Evolutionary conservation across 2,797 vertebrate species (phyloP).

Genomic region (Hippopotamyrus pictus): DNA sequence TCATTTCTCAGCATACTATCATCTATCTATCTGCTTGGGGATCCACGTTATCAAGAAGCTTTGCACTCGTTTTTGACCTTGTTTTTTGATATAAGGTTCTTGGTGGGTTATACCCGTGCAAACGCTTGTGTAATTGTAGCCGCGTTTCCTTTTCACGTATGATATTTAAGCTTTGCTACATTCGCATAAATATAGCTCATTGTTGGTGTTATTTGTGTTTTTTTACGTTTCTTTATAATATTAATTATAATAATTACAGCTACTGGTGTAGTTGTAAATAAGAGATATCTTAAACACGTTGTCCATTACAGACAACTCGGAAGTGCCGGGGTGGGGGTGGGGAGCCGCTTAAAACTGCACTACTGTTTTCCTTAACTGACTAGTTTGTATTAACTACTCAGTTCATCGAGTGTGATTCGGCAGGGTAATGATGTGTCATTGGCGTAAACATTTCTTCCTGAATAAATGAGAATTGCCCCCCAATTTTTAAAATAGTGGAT

Average conservation of each 20-base stretch:
- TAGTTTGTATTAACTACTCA: neutral
- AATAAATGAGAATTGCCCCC: neutral
- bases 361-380: neutral
- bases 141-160: neutral
- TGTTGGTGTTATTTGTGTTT: neutral
- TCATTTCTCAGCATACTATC: neutral
- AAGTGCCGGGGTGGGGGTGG: constrained; percentile 49
- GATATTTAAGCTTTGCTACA: neutral
- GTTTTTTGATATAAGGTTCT: neutral
- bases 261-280: neutral
- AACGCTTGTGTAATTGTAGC: neutral
- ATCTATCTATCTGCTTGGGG: neutral
- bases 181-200: neutral
- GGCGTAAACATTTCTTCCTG: neutral
- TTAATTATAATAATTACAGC: neutral
- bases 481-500: neutral
- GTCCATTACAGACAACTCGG: constrained; percentile 40
- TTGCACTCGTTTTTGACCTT: neutral
- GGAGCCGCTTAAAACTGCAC: constrained; percentile 26
- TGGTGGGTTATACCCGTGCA: neutral
- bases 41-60: neutral
- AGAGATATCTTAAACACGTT: constrained; percentile 31
- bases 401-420: neutral
- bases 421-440: neutral
- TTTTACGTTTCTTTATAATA: neutral